Base-by-base conservation (phyloP, 1,140 invertebrate genomes). In the Protaetia brevitarsis region DNA sequence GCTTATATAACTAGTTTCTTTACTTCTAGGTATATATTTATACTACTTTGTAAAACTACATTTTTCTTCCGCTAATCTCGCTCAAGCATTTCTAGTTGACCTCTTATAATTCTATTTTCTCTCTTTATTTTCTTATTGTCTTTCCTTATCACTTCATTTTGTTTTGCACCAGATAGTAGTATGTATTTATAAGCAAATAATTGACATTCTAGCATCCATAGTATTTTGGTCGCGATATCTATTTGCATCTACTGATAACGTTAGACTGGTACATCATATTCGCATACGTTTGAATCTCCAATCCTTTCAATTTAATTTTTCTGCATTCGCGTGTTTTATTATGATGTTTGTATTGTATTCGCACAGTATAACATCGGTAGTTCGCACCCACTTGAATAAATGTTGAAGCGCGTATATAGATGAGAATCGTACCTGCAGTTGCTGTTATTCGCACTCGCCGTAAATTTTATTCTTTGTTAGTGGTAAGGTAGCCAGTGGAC, bases 261-360 rank as follows among this genome's bases (percentile, higher is more conserved):
- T 1, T 13, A n/a, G 11, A 45, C 13, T 45, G n/a, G 36, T 41
- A 34, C 31, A 34, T 19, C 16, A 7, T 45, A 45, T 45, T 45
- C 21, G 7, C 37, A 45, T 45, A 45, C 21, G 37, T 16, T 16
- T 45, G 37, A 45, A 45, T n/a, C n/a, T n/a, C n/a, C 37, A 45
- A 45, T 45, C 37, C 21, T 45, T 45, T 45, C 37, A 45, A 45
- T 45, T 45, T 45, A 45, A 45, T 19, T 45, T 45, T 19, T 19
- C 37, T 6, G 21, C n/a, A n/a, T n/a, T 19, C n/a, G 37, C n/a
- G 21, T 45, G 37, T 19, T 45, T 45, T 45, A 45, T 45, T 45
- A n/a, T 16, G 21, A 45, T n/a, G 2, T 45, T 16, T n/a, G 37
- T 45, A 45, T 19, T 45, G 37, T 45, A 19, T 19, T 19, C 37